Evolutionary conservation across 2,888 invertebrate species (phyloP).

Genomic region (Halocaridina rubra): DNA sequence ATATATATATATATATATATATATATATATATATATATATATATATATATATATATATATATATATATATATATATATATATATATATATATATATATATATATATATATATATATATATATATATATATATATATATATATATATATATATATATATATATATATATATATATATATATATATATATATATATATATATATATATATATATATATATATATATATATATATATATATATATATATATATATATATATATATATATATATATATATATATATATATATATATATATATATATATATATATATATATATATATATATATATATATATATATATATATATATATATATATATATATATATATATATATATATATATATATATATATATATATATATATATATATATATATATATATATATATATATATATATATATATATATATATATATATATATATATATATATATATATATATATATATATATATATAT

Average conservation of each 20-base stretch:
- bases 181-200: not conserved
- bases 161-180: not conserved
- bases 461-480: not conserved
- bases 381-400: not conserved
- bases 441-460: conserved; percentile 1
- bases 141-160: not conserved
- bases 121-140: not conserved
- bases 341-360: not conserved
- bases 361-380: not conserved
- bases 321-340: not conserved
- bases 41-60: not conserved
- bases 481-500: not conserved
- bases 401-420: not conserved
- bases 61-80: not conserved
- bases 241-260: not conserved
- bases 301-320: not conserved
- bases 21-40: not conserved
- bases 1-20: not conserved
- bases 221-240: not conserved
- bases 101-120: not conserved
- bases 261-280: not conserved
- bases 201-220: not conserved
- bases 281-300: not conserved
- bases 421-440: not conserved
- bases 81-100: not conserved